Conservation (phyloP, 1,140 invertebrate genomes). For the Oscheius sp. region DNA sequence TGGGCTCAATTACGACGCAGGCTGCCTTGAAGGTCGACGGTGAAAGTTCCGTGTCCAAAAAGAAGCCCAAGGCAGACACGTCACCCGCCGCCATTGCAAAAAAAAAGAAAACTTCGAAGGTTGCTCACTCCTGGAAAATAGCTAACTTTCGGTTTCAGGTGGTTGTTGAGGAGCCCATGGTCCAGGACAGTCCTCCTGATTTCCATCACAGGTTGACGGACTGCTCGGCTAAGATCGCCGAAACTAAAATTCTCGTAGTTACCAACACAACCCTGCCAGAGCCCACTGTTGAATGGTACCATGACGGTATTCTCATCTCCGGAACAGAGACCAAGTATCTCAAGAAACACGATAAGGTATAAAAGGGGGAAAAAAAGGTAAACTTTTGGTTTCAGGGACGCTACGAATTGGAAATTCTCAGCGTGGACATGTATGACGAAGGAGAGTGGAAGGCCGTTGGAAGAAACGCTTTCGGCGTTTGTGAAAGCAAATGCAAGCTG, state of each 20-base stretch:
- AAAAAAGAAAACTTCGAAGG: slow-evolving; percentile 24
- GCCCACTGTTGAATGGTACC: slow-evolving; percentile 42
- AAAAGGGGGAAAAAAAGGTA: not conserved
- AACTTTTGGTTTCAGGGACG: slow-evolving; percentile 39
- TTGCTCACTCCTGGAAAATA: not conserved
- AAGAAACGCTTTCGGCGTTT: slow-evolving; percentile 45
- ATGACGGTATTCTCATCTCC: slow-evolving; percentile 32
- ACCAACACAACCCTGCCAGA: slow-evolving; percentile 47
- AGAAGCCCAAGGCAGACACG: slow-evolving; percentile 16
- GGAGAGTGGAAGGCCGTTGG: slow-evolving; percentile 49
- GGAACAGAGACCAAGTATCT: slow-evolving; percentile 37
- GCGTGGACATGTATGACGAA: slow-evolving; percentile 36
- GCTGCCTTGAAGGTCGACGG: slow-evolving; percentile 39
- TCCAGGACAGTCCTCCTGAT: slow-evolving; percentile 33
- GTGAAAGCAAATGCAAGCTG: slow-evolving; percentile 43
- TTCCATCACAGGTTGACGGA: slow-evolving; percentile 43
- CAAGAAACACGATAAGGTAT: slow-evolving; percentile 37
- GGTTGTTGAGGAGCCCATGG: slow-evolving; percentile 1
- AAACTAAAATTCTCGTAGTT: slow-evolving; percentile 39
- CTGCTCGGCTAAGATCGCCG: slow-evolving; percentile 32
- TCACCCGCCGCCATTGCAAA: slow-evolving; percentile 21
- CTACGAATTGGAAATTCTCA: slow-evolving; percentile 48
- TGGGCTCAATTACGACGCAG: slow-evolving; percentile 41
- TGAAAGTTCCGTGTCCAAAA: slow-evolving; percentile 30
- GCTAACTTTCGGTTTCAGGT: not conserved